Conservation (phyloP, 1,140 invertebrate species). For the Drosophila sp. region DNA sequence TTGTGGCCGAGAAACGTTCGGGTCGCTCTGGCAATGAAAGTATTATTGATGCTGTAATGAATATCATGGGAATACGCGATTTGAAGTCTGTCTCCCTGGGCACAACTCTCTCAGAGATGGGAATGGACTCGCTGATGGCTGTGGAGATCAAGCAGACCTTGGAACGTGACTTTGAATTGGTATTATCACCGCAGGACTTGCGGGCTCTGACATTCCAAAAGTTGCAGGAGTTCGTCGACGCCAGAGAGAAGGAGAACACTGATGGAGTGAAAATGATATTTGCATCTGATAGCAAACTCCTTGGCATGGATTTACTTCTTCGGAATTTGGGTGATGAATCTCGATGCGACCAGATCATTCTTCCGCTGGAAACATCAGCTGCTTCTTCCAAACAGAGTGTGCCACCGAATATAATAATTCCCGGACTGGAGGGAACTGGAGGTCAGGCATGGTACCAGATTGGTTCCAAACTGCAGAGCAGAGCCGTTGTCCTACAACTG, state of each 20-base stretch:
- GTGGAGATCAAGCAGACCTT: constrained; percentile 94
- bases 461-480: constrained; percentile 49
- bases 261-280: constrained; percentile 81
- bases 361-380: constrained; percentile 75
- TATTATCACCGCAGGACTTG: constrained; percentile 91
- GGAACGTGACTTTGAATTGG: constrained; percentile 92
- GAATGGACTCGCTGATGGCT: constrained; percentile 95
- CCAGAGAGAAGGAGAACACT: constrained; percentile 83
- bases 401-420: constrained; percentile 88
- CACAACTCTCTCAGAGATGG: constrained; percentile 91
- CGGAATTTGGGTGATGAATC: constrained; percentile 85
- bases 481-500: constrained; percentile 60
- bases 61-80: constrained; percentile 86
- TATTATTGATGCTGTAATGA: constrained; percentile 87
- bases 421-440: constrained; percentile 91
- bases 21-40: constrained; percentile 85
- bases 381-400: constrained; percentile 73
- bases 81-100: constrained; percentile 87
- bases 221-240: constrained; percentile 86
- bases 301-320: constrained; percentile 84
- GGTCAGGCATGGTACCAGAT: constrained; percentile 77
- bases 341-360: constrained; percentile 54
- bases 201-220: constrained; percentile 86
- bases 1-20: constrained; percentile 89
- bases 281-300: constrained; percentile 61